phyloP scores from a whole-genome alignment of 1,140 invertebrate genomes.

The Tyrophagus putrescentiae region DNA sequence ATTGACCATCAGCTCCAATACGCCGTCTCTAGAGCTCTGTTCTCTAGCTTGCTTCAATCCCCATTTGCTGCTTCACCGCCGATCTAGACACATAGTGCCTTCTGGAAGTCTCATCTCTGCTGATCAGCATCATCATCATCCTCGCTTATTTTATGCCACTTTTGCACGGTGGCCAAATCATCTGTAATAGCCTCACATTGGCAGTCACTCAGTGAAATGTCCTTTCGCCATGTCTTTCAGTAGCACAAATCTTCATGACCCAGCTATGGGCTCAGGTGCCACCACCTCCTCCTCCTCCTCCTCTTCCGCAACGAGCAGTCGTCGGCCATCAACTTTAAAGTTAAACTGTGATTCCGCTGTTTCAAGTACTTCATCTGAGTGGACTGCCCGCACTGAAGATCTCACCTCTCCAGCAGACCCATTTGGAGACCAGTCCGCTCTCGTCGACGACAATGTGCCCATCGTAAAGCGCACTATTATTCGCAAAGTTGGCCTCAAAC shows the following conservation, averaged over 20 bases:
- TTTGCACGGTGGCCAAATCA: too few relatives aligned
- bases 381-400: slow-evolving; percentile 7
- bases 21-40: too few relatives aligned
- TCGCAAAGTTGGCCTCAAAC: not conserved
- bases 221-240: not conserved
- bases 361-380: not conserved
- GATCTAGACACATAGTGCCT: too few relatives aligned
- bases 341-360: slow-evolving; percentile 11
- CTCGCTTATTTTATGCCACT: too few relatives aligned
- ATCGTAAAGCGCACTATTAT: not conserved
- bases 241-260: not conserved
- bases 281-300: not conserved
- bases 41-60: too few relatives aligned
- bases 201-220: not conserved
- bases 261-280: not conserved
- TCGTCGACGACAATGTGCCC: not conserved
- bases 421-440: not conserved
- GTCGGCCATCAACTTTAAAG: not conserved
- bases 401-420: not conserved
- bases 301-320: not conserved
- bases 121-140: too few relatives aligned
- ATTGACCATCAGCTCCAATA: too few relatives aligned
- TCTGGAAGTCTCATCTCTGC: too few relatives aligned
- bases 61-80: too few relatives aligned
- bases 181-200: too few relatives aligned